These are phyloP conservation scores for Paracentrotus lividus DNA, from an alignment of 53 echinoderm and acorn worm genomes.

Conservation along the genomic window DNA sequence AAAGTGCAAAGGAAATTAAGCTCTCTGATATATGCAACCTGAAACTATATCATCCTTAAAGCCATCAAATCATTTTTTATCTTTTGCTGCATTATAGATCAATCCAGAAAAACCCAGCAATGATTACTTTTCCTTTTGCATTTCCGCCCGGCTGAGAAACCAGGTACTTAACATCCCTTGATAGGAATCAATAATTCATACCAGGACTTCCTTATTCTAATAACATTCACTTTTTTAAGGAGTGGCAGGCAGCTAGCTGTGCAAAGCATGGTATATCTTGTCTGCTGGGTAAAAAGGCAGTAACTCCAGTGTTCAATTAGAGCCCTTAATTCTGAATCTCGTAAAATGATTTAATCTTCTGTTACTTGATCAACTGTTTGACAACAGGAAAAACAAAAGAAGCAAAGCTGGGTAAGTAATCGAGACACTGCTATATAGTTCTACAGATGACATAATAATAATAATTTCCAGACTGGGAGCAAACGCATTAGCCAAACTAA, in stretches of 20 bases:
- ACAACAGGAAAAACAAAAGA: no score
- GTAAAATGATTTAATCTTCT: no score
- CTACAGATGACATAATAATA: no score
- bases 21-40: not conserved
- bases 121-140: conserved; percentile 7
- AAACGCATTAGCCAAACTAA: no score
- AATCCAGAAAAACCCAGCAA: not conserved
- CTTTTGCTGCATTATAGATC: not conserved
- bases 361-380: no score
- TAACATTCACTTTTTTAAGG: not conserved
- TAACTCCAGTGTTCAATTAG: no score
- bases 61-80: not conserved
- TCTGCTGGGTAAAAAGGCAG: not conserved
- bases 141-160: conserved; percentile 13
- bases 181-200: not conserved
- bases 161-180: conserved; percentile 10
- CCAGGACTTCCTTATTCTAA: not conserved
- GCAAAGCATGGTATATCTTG: not conserved
- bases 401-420: no score
- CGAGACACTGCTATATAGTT: no score
- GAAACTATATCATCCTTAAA: not conserved
- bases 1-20: not conserved
- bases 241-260: not conserved
- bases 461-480: no score
- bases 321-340: no score